Percentiles rank a stretch among this genome's conserved stretches.
These are phyloP conservation scores for Heliothis virescens DNA, from an alignment of 1,140 invertebrate genomes.

Conservation along the genomic window DNA sequence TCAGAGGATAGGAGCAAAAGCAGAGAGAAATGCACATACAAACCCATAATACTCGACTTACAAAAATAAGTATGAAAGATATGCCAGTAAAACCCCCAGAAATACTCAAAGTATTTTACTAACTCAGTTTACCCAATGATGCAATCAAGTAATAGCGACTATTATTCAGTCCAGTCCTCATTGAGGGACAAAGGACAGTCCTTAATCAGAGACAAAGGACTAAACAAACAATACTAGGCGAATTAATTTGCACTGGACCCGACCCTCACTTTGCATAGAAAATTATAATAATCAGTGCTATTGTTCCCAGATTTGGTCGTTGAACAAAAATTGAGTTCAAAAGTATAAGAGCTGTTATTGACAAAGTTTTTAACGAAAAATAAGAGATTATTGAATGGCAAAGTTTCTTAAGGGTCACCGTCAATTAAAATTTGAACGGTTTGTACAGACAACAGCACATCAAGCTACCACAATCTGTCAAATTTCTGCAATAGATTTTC, in stretches of 20 bases:
- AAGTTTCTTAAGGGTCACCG: too few relatives aligned
- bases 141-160: not conserved
- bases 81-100: not conserved
- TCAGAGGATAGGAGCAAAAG: too few relatives aligned
- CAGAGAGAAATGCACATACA: too few relatives aligned
- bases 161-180: not conserved
- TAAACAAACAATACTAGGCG: slow-evolving; percentile 25
- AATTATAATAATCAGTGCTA: not conserved
- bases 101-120: slow-evolving; percentile 1
- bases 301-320: not conserved
- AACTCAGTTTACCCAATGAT: not conserved
- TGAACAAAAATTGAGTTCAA: not conserved
- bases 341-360: not conserved
- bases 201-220: slow-evolving; percentile 44
- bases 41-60: too few relatives aligned
- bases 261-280: slow-evolving; percentile 7
- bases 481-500: too few relatives aligned
- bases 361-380: not conserved
- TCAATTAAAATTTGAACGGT: too few relatives aligned
- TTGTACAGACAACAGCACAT: too few relatives aligned
- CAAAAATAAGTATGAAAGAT: too few relatives aligned
- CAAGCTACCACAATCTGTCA: too few relatives aligned
- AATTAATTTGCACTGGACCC: slow-evolving; percentile 20
- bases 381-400: too few relatives aligned
- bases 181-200: not conserved